A percentile compares a stretch with the other conserved stretches of the same genome.
Conservation (phyloP, 1,140 invertebrate genomes). For the Asobara japonica region DNA sequence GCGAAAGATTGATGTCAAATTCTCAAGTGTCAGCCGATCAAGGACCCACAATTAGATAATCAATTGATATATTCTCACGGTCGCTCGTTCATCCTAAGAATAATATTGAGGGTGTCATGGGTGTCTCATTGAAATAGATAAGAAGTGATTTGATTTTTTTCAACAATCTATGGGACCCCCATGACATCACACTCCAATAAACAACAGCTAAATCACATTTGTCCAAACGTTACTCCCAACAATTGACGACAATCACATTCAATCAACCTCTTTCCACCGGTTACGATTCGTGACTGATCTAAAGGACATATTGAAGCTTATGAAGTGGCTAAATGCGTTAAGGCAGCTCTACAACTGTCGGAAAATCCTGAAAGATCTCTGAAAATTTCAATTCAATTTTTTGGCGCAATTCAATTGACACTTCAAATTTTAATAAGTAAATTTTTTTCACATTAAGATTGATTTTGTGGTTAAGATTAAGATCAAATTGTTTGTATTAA, state of each 20-base stretch:
- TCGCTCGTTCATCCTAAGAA: background rate
- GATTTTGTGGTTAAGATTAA: too few relatives aligned
- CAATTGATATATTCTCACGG: background rate
- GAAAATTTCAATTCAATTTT: too few relatives aligned
- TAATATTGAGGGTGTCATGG: background rate
- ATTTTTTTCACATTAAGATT: too few relatives aligned
- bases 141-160: background rate
- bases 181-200: background rate
- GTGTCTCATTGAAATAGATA: background rate
- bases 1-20: constrained; percentile 3
- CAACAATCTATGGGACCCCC: background rate
- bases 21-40: constrained; percentile 3
- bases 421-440: too few relatives aligned
- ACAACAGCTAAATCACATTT: background rate
- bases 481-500: too few relatives aligned
- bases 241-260: constrained; percentile 1
- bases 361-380: too few relatives aligned
- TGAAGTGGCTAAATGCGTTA: background rate
- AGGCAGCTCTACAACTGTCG: too few relatives aligned
- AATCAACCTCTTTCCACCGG: background rate
- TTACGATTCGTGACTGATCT: background rate
- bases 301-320: background rate
- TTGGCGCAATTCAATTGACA: too few relatives aligned
- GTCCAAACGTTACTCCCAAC: background rate
- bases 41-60: background rate